Evolutionary conservation across 2,797 vertebrate species (phyloP), one percentile per base, ranked within the genome.

Genomic region (Halcyon leucocephala): DNA sequence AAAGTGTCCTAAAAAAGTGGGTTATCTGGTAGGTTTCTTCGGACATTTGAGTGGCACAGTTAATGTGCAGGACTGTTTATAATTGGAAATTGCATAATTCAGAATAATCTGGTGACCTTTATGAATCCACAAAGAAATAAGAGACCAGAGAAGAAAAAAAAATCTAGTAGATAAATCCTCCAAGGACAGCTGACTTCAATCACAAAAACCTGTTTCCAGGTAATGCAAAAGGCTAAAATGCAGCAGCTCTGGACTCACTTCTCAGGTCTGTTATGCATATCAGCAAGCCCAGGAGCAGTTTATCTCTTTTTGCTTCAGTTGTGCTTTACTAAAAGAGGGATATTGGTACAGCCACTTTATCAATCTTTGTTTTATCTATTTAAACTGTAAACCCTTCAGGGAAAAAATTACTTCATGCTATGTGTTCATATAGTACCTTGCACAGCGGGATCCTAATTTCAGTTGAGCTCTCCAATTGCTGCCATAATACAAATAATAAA

Each of bases 401-500:
- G 67, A 33, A 86, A 91, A 84, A 86, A 89, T 33, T 65, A 73
- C 67, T 95, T 70, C 19, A 17, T 74, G 39, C 39, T n/a, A 3
- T 67, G 57, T 64, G 48, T 91, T 87, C 84, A 48, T 10, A 46
- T 46, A 82, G 48, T 77, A 44, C 66, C 39, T 92, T 73, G 83
- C 88, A 86, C 66, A 90, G 78, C 64, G 44, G 60, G 55, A 86
- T 80, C 37, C 57, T 73, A 37, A 89, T 80, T 86, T 93, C 91
- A 71, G 73, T 24, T 71, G 62, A 95, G 69, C 21, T 94, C 33
- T 93, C 80, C 82, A 91, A 42, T 70, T 94, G 67, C 80, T 95
- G 73, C 52, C 82, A 89, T 74, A 89, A 82, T 64, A 92, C 55
- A 91, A 94, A 95, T 73, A 93, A 96, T 52, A 96, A 84, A 92